A percentile compares a stretch with the other conserved stretches of the same genome.
Evolutionary conservation across 2,888 invertebrate species (phyloP).

Genomic region (Caenorhabditis sp.): DNA sequence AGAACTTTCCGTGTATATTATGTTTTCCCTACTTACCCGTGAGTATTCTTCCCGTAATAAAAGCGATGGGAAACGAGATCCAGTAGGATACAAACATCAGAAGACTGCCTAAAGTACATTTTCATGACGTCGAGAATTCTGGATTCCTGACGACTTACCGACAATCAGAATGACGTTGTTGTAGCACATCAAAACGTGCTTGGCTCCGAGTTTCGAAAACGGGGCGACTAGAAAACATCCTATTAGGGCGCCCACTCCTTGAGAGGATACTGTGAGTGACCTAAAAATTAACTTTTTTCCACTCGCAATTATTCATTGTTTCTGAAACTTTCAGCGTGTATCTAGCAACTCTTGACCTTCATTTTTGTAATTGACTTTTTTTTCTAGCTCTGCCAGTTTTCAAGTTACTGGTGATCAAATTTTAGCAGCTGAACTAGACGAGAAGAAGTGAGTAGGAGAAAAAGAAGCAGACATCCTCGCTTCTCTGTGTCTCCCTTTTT

Average conservation of each 20-base stretch:
- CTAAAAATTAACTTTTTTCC: too few species aligned
- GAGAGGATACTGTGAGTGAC: constrained; percentile 75
- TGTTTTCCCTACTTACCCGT: constrained; percentile 30
- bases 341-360: too few species aligned
- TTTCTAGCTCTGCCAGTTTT: too few species aligned
- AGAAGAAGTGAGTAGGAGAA: too few species aligned
- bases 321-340: too few species aligned
- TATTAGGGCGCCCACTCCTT: constrained; percentile 77
- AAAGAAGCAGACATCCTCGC: too few species aligned
- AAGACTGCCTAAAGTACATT: constrained; percentile 43
- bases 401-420: too few species aligned
- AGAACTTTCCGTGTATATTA: not conserved
- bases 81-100: constrained; percentile 65
- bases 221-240: constrained; percentile 74
- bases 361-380: too few species aligned
- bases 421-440: too few species aligned
- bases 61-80: constrained; percentile 67
- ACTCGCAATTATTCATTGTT: too few species aligned
- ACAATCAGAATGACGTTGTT: constrained; percentile 64
- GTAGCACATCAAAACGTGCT: constrained; percentile 67
- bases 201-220: constrained; percentile 69
- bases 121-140: not conserved
- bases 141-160: constrained; percentile 25
- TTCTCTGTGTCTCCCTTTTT: too few species aligned
- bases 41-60: constrained; percentile 70